Conservation (phyloP, 2,888 invertebrate species). For the Cecidostiba fungosa region DNA sequence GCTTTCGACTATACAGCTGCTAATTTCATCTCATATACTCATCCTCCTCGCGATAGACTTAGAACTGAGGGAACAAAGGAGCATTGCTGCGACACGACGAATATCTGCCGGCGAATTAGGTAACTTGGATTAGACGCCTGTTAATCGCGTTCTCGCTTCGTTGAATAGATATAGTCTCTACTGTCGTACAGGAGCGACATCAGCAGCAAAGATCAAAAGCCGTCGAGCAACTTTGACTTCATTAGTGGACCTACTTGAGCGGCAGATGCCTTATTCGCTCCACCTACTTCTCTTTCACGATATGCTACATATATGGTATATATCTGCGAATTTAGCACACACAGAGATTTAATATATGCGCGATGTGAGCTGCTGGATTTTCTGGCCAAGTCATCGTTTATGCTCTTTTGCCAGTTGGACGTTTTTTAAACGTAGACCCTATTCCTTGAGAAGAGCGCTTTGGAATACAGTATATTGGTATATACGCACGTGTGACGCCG, state of each 20-base stretch:
- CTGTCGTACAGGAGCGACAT: neutral
- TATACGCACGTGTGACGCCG: too few relatives aligned
- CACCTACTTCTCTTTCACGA: neutral
- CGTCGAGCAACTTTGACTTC: neutral
- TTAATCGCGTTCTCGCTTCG: neutral
- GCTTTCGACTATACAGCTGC: neutral
- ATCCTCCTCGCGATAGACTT: neutral
- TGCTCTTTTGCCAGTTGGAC: neutral
- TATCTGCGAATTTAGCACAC: neutral
- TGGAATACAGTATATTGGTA: neutral
- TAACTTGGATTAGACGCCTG: neutral
- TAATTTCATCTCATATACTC: neutral
- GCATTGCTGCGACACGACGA: neutral
- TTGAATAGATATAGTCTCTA: neutral
- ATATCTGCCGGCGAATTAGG: neutral
- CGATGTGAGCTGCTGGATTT: too few relatives aligned
- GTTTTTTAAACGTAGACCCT: neutral
- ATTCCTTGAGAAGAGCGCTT: too few relatives aligned
- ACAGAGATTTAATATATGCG: too few relatives aligned
- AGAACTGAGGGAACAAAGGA: neutral
- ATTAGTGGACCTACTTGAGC: neutral
- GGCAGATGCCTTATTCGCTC: neutral
- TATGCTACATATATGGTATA: too few relatives aligned
- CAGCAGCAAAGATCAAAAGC: neutral
- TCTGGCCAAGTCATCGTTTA: neutral